phyloP scores from a whole-genome alignment of 2,888 invertebrate genomes.

The Eristalis tenax region DNA sequence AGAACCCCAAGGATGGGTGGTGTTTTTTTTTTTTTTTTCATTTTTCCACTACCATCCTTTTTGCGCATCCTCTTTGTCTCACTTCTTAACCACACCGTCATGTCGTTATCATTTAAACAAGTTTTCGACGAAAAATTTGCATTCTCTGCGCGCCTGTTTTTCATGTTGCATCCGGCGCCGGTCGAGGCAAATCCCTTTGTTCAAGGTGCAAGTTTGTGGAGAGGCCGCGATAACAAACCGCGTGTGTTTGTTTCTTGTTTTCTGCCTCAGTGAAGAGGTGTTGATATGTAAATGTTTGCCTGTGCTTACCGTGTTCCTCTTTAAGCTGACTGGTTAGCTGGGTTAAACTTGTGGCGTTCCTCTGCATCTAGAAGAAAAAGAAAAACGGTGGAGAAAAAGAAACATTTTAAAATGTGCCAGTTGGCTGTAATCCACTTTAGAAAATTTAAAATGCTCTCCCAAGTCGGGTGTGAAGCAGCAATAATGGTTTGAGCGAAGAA shows the following conservation, averaged over 20 bases:
- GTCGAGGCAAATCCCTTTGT: constrained; percentile 26
- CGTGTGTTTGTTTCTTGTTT: constrained; percentile 14
- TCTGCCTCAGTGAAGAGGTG: constrained; percentile 18
- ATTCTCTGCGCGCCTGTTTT: constrained; percentile 40
- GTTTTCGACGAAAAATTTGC: constrained; percentile 54
- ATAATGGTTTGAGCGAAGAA: neutral
- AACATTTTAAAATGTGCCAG: neutral
- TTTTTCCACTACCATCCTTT: constrained; percentile 1
- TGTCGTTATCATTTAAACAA: constrained; percentile 67
- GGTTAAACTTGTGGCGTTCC: neutral
- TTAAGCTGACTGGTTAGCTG: neutral
- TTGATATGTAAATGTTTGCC: constrained; percentile 48
- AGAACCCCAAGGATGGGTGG: constrained; percentile 39
- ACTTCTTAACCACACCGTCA: constrained; percentile 50
- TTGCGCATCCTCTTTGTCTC: constrained; percentile 41
- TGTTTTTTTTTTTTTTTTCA: neutral
- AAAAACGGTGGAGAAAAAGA: neutral
- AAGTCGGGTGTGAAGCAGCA: neutral
- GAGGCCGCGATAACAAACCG: constrained; percentile 57
- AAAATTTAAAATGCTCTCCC: neutral
- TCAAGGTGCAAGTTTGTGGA: constrained; percentile 57
- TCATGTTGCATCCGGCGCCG: constrained; percentile 55
- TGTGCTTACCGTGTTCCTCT: neutral
- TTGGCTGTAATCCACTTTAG: neutral
- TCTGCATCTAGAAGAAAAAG: neutral